phyloP scores from a whole-genome alignment of 2,113 vertebrate species.

The Ginglymostoma cirratum region DNA sequence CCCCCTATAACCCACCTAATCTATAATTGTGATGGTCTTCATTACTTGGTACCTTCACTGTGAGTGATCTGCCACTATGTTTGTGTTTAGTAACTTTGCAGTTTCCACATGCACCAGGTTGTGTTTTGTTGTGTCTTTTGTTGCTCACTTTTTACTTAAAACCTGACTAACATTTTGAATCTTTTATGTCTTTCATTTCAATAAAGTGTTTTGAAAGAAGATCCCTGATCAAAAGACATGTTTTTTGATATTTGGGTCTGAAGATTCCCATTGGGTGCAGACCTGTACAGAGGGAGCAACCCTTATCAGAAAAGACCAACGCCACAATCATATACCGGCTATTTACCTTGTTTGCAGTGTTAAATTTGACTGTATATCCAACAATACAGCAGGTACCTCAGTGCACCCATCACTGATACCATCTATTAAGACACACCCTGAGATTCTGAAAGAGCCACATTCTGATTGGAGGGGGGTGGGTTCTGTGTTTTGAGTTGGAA shows the following conservation, averaged over 20 bases:
- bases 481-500: too few species aligned
- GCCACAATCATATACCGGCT: not conserved
- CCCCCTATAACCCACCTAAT: too few species aligned
- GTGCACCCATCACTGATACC: not conserved
- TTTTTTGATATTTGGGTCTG: not conserved
- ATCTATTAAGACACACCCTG: not conserved
- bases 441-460: too few species aligned
- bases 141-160: not conserved
- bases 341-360: not conserved
- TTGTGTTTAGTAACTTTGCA: not conserved
- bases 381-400: not conserved
- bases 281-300: too few species aligned
- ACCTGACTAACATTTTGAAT: not conserved
- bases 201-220: not conserved
- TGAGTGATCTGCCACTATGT: not conserved
- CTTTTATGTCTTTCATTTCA: not conserved
- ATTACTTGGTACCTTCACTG: too few species aligned
- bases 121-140: not conserved
- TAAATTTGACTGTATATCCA: too few species aligned
- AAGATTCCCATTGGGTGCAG: too few species aligned
- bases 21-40: too few species aligned
- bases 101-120: not conserved
- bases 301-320: too few species aligned
- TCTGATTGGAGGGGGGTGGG: too few species aligned
- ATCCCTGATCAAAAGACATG: not conserved